Evolutionary conservation across 2,113 vertebrate genomes (phyloP), one percentile per base, ranked within the genome.

Genomic region (Rhadina sibilatrix): DNA sequence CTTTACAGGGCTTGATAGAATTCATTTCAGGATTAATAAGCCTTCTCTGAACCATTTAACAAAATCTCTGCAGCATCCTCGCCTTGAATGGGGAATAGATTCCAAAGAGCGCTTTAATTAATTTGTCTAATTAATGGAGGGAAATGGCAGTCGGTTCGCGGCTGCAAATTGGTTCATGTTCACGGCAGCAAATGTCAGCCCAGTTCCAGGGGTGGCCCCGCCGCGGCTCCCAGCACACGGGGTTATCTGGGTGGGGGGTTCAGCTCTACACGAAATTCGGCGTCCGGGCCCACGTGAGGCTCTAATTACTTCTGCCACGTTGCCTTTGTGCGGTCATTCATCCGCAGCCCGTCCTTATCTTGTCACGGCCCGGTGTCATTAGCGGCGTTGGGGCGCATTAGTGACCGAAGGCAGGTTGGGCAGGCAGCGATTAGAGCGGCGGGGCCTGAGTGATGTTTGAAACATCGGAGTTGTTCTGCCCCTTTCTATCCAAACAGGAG

Each of bases 261-360:
- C 96, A 97, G 95, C 66, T 1, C 70, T 30, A 86, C 96, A 96
- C 69, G 79, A 84, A 97, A 96, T 93, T 88, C 50, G 91, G 95
- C 64, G 96, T 97, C 97, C 84, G 70, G 30, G 89, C 82, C 96
- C 66, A 50, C 65, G 94, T 16, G 74, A 87, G 94, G 91, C 98
- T 97, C 76, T 97, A 97, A 98, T 98, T 98, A 82, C 98, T 97
- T 95, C 75, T 74, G 97, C 97, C 97, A 94, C 97, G 96, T 80
- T 64, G 96, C 96, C 97, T 97, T 96, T 94, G 97, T 95, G 96
- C 92, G 97, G 95, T 30, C 96, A 80, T 97, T 97, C 97, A 92
- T 93, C 96, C 96, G 7, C 57, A 87, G 95, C 82, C 91, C 72
- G 33, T n/a, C 42, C 97, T 98, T 98, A 98, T 98, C 98, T 98